These are phyloP conservation scores for Calliopum simillimum DNA, from an alignment of 2,888 invertebrate genomes.

Conservation along the genomic window DNA sequence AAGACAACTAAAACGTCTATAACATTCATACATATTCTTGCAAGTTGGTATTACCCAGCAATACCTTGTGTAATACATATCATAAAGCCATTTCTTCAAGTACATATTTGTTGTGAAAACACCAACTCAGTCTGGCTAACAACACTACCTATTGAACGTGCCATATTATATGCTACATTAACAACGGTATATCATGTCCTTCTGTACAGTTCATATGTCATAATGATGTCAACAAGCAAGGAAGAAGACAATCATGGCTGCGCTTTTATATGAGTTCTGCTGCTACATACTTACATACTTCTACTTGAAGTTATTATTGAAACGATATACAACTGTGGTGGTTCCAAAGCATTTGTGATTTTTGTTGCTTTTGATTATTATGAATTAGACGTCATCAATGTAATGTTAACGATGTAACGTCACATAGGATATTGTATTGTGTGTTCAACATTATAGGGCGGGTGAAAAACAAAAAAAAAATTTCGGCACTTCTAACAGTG, in stretches of 20 bases:
- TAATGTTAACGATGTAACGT: constrained; percentile 11
- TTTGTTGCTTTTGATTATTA: constrained; percentile 18
- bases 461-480: no score
- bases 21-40: no score
- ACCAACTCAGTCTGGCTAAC: background rate
- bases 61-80: no score
- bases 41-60: no score
- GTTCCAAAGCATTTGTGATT: background rate
- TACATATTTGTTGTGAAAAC: background rate
- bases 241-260: constrained; percentile 24
- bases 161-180: constrained; percentile 12
- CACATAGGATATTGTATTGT: background rate
- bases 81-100: no score
- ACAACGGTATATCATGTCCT: constrained; percentile 23
- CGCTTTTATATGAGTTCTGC: constrained; percentile 11
- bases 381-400: constrained; percentile 20
- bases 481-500: no score
- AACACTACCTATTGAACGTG: constrained; percentile 13
- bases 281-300: background rate
- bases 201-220: constrained; percentile 13
- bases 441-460: no score
- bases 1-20: no score
- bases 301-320: constrained; percentile 16
- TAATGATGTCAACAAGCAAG: constrained; percentile 19
- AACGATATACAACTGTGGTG: background rate